These are phyloP conservation scores for Salarias fasciatus DNA, from an alignment of 2,797 vertebrate species.

Conservation along the genomic window DNA sequence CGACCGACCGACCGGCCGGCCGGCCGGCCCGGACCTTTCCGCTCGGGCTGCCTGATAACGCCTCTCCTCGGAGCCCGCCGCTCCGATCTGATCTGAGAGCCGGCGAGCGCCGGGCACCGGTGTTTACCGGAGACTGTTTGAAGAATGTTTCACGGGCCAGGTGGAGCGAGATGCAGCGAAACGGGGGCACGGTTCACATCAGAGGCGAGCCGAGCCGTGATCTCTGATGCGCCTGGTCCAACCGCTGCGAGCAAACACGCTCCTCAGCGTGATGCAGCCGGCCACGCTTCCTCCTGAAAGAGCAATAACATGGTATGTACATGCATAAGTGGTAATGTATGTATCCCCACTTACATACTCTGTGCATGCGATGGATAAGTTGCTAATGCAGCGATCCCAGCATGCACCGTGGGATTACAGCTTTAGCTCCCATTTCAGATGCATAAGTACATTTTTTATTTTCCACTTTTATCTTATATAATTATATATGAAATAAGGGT, in stretches of 20 bases:
- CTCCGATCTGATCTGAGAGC: slow-evolving; percentile 67
- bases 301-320: no score
- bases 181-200: background rate
- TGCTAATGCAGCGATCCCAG: slow-evolving; percentile 8
- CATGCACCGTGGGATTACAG: slow-evolving; percentile 8
- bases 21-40: slow-evolving; percentile 24
- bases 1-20: slow-evolving; percentile 5
- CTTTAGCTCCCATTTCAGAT: slow-evolving; percentile 28
- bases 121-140: slow-evolving; percentile 50
- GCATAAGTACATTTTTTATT: slow-evolving; percentile 36
- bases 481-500: background rate
- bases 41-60: slow-evolving; percentile 63
- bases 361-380: slow-evolving; percentile 19
- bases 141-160: slow-evolving; percentile 36
- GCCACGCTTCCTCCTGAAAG: background rate
- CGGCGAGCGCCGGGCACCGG: slow-evolving; percentile 56
- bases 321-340: background rate
- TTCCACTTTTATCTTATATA: no score
- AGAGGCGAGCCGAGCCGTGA: no score
- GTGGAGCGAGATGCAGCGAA: slow-evolving; percentile 21
- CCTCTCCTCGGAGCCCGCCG: slow-evolving; percentile 45
- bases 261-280: no score
- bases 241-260: background rate
- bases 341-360: slow-evolving; percentile 2
- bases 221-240: slow-evolving; percentile 1